Evolutionary conservation across 92 coral and sea anemone species (phyloP).

Genomic region (Virgularia gustaviana): DNA sequence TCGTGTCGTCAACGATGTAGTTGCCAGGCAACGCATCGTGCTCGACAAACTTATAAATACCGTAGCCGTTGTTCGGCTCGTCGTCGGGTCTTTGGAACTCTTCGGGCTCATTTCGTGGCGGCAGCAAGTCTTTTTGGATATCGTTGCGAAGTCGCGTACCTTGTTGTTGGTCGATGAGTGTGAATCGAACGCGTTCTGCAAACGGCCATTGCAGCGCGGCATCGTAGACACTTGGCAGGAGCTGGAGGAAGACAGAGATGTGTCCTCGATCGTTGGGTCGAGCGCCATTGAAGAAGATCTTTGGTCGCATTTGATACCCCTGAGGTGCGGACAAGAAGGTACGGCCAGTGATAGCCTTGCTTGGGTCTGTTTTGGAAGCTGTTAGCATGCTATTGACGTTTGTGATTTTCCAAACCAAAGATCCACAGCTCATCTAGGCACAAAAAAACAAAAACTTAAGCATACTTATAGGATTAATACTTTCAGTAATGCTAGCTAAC

Average conservation of each 20-base stretch:
- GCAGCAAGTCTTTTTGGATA: constrained; percentile 3
- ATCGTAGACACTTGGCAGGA: constrained; percentile 33
- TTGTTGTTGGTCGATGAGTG: constrained; percentile 31
- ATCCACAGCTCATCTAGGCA: background rate
- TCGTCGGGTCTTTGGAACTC: constrained; percentile 32
- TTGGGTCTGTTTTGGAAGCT: background rate
- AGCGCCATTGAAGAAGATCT: constrained; percentile 19
- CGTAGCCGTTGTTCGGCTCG: constrained; percentile 30
- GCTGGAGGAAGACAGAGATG: constrained; percentile 17
- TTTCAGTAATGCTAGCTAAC: too few relatives aligned
- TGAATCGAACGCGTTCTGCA: constrained; percentile 20
- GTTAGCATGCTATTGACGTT: background rate
- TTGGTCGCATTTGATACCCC: constrained; percentile 12
- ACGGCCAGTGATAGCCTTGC: background rate
- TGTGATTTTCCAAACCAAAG: constrained; percentile 3
- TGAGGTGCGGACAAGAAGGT: background rate
- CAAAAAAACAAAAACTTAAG: too few relatives aligned
- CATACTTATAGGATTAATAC: too few relatives aligned
- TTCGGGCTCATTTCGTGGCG: constrained; percentile 1
- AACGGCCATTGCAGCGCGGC: constrained; percentile 41
- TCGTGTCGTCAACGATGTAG: constrained; percentile 30
- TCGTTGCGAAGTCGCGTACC: background rate
- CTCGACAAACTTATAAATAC: constrained; percentile 22
- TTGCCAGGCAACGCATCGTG: constrained; percentile 17
- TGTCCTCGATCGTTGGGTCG: constrained; percentile 6